These are phyloP conservation scores for Dendrolimus punctatus DNA, from an alignment of 1,140 invertebrate genomes.

Conservation along the genomic window DNA sequence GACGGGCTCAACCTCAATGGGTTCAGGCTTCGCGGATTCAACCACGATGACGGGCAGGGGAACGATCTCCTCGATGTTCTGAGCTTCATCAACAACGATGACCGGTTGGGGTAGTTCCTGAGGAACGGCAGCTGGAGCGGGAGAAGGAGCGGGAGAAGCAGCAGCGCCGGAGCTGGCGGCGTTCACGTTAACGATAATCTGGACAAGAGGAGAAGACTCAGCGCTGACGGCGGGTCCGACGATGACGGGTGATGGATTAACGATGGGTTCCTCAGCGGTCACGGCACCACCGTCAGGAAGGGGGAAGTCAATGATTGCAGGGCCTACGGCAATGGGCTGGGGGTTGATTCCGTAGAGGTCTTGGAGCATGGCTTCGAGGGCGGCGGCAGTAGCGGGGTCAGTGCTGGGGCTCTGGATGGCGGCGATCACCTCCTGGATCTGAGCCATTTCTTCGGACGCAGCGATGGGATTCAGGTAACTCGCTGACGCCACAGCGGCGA, in stretches of 20 bases:
- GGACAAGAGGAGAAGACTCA: constrained; percentile 30
- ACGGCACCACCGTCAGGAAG: constrained; percentile 8
- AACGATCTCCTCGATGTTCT: not conserved
- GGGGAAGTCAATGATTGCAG: constrained; percentile 13
- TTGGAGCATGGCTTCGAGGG: constrained; percentile 34
- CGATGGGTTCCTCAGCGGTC: constrained; percentile 1
- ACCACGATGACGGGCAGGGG: constrained; percentile 6
- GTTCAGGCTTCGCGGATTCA: not conserved
- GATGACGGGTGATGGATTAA: not conserved
- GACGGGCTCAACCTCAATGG: constrained; percentile 12
- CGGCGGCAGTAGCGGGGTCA: constrained; percentile 43
- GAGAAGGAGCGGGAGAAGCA: constrained; percentile 3
- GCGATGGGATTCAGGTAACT: constrained; percentile 15
- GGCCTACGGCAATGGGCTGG: constrained; percentile 17
- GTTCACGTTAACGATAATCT: constrained; percentile 14
- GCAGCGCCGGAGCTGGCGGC: not conserved
- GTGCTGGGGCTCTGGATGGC: constrained; percentile 50
- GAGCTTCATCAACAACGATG: constrained; percentile 1
- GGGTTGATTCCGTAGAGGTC: constrained; percentile 19
- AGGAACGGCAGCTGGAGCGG: constrained; percentile 4
- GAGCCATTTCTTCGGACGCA: constrained; percentile 12
- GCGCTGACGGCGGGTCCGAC: constrained; percentile 6
- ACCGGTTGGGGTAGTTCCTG: constrained; percentile 6
- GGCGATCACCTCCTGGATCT: constrained; percentile 37
- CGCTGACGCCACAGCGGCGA: constrained; percentile 41